Base-by-base conservation (phyloP, 2,888 invertebrate genomes). In the Choreutis nemorana region DNA sequence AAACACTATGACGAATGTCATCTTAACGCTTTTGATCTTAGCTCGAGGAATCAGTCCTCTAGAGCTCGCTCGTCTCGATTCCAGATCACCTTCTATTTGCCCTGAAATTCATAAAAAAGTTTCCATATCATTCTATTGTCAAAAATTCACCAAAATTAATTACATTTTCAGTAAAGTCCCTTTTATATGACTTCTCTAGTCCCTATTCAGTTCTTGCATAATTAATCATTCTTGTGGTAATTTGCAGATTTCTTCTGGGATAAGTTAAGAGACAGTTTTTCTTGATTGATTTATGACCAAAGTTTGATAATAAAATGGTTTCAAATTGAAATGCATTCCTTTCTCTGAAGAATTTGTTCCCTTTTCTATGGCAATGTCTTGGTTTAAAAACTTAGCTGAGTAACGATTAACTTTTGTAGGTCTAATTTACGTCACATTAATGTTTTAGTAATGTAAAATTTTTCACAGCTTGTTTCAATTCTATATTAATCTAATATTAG, bases 21-120 rank as follows among this genome's bases (percentile, higher is more conserved):
- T 97, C 73, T 97, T 96, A 36, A 97, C 93, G 33, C 95, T 96
- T 81, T 97, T 97, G 51, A 97, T 93, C 79, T 96, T 96, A 24
- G 97, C 97, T 42, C 92, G 83, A 1, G 96, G 96, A 55, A 97
- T 96, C 28, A 96, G 85, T 12, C 96, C 97, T 29, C 95, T 81
- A 1, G 94, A 94, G 50, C 94, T 94, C 13, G 94, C 93, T 31
- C 94, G 81, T 33, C 91, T 78, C 2, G 87, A 85, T 39, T 83
- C 80, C 4, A 79, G 75, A 35, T 81, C 81, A 33, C 72, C 75
- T 39, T 78, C 78, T 26, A 72, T 47, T 38, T 75, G 73, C 40
- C 77, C 77, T 78, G 62, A 9, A 66, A 63, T 15, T 15, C 3
- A 31, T 36, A 25, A 2, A 28, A 13, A 23, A 10, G 13, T 20